A percentile compares a stretch with the other conserved stretches of the same genome.
Evolutionary conservation across 1,140 invertebrate species (phyloP).

Genomic region (Zaprionus camerounensis): DNA sequence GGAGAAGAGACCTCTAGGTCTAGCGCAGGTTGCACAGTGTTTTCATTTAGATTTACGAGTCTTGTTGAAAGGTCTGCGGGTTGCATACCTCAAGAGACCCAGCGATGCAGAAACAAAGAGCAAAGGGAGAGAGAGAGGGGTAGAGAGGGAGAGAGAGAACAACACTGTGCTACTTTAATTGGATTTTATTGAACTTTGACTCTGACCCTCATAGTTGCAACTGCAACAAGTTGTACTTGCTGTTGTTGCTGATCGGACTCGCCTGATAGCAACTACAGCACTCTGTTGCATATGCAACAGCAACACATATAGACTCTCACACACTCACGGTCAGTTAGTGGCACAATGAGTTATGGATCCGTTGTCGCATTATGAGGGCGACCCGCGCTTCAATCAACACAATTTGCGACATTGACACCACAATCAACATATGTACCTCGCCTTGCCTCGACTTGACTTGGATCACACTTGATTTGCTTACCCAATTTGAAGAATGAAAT

Average conservation of each 20-base stretch:
- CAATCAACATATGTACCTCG: conserved; percentile 20
- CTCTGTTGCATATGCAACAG: conserved; percentile 45
- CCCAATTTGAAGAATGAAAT: conserved; percentile 31
- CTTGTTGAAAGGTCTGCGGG: conserved; percentile 70
- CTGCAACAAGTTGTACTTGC: conserved; percentile 69
- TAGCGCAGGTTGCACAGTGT: conserved; percentile 33
- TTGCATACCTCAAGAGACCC: conserved; percentile 16
- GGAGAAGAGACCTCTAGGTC: conserved; percentile 1
- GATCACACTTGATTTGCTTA: conserved; percentile 59
- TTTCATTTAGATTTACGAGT: conserved; percentile 72
- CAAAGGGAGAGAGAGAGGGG: neutral
- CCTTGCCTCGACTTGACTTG: neutral
- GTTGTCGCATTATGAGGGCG: conserved; percentile 60
- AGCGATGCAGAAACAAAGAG: neutral
- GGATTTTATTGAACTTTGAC: conserved; percentile 82
- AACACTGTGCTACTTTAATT: conserved; percentile 66
- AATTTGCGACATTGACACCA: conserved; percentile 73
- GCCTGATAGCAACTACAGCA: conserved; percentile 26
- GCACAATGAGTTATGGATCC: conserved; percentile 49
- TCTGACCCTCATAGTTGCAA: conserved; percentile 74
- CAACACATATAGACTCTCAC: neutral
- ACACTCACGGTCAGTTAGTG: conserved; percentile 28
- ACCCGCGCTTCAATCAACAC: conserved; percentile 64
- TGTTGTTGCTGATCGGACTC: conserved; percentile 31
- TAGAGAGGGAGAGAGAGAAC: neutral